Evolutionary conservation across 2,888 invertebrate genomes (phyloP).

Genomic region (Thereva nobilitata): DNA sequence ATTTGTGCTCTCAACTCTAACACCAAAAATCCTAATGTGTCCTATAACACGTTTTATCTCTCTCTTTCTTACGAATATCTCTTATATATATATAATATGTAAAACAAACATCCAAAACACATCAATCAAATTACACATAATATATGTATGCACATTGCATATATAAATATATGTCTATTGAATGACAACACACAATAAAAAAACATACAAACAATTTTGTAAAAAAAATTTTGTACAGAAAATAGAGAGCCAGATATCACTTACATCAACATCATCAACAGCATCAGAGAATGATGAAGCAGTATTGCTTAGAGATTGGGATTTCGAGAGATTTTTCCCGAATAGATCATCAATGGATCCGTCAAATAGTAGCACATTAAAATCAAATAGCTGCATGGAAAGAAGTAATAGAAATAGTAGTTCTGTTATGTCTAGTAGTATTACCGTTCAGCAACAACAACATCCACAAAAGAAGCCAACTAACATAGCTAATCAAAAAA

Average conservation of each 20-base stretch:
- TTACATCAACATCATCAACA: conserved; percentile 41
- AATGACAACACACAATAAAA: conserved; percentile 44
- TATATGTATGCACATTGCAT: conserved; percentile 27
- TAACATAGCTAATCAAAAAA: conserved; percentile 36
- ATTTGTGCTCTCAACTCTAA: conserved; percentile 16
- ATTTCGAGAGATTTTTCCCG: conserved; percentile 83
- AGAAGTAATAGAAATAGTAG: conserved; percentile 54
- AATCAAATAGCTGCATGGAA: conserved; percentile 52
- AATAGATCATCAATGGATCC: conserved; percentile 56
- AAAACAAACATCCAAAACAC: conserved; percentile 27
- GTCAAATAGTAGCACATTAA: conserved; percentile 58
- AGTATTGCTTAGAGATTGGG: conserved; percentile 82
- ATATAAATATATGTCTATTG: conserved; percentile 29
- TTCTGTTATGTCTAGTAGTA: conserved; percentile 46
- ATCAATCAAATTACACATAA: conserved; percentile 32
- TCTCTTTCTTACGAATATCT: conserved; percentile 41
- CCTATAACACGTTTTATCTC: conserved; percentile 41
- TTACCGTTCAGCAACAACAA: conserved; percentile 57
- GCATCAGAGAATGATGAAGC: conserved; percentile 73
- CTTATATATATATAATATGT: conserved; percentile 14
- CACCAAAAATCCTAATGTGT: conserved; percentile 25
- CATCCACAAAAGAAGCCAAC: conserved; percentile 57
- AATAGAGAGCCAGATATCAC: conserved; percentile 55
- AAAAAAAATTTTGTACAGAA: conserved; percentile 50
- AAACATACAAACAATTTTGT: conserved; percentile 23